A percentile compares a stretch with the other conserved stretches of the same genome.
phyloP scores from a whole-genome alignment of 1,140 invertebrate genomes.

The Agrypnia vestita region DNA sequence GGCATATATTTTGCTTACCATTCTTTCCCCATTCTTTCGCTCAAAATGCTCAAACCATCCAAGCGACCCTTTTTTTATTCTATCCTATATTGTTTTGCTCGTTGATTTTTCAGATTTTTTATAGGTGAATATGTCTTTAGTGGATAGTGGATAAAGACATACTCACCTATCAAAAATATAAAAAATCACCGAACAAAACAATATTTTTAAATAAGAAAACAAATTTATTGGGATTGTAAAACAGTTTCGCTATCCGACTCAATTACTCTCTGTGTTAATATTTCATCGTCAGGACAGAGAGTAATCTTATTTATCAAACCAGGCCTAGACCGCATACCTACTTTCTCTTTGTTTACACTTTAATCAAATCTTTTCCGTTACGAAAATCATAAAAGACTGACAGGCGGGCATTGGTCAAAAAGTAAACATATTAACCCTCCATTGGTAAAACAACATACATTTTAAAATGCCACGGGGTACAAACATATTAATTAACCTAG shows the following conservation, averaged over 20 bases:
- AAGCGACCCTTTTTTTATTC: too few relatives aligned
- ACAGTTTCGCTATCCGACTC: conserved; percentile 5
- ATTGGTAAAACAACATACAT: background rate
- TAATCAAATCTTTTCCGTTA: conserved; percentile 47
- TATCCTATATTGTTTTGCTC: too few relatives aligned
- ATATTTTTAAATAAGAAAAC: too few relatives aligned
- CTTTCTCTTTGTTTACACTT: conserved; percentile 48
- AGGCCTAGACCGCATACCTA: background rate
- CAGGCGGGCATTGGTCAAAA: conserved; percentile 35
- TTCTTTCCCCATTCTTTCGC: too few relatives aligned
- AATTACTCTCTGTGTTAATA: conserved; percentile 35
- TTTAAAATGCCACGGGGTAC: background rate
- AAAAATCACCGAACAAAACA: too few relatives aligned
- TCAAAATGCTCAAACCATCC: too few relatives aligned
- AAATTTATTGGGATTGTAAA: background rate
- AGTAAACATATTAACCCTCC: conserved; percentile 29
- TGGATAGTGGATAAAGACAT: too few relatives aligned
- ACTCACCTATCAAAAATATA: too few relatives aligned
- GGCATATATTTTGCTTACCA: too few relatives aligned
- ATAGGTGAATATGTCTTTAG: too few relatives aligned
- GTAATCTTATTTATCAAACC: conserved; percentile 39
- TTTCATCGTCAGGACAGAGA: conserved; percentile 7
- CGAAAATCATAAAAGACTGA: conserved; percentile 41
- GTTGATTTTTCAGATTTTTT: too few relatives aligned
- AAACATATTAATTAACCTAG: too few relatives aligned